Conservation (phyloP, 2,797 vertebrate genomes). For the Vireo griseus region DNA sequence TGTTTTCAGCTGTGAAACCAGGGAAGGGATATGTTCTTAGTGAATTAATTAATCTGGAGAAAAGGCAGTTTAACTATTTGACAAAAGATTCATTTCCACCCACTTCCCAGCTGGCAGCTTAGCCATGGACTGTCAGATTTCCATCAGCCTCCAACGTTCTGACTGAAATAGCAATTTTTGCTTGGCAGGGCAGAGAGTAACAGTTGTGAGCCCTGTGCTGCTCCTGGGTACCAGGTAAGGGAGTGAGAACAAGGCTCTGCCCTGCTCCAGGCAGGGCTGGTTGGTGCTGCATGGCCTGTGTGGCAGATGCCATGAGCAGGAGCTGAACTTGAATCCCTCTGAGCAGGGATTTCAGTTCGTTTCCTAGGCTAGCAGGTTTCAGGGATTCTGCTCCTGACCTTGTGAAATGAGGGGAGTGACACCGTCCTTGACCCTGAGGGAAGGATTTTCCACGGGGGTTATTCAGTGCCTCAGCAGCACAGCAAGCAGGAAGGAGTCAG, state of each 20-base stretch:
- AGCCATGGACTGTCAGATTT: slow-evolving; percentile 4
- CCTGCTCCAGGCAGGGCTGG: not conserved
- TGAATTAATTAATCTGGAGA: slow-evolving; percentile 38
- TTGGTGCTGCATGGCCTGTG: not conserved
- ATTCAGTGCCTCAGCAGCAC: not conserved
- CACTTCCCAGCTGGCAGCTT: slow-evolving; percentile 47
- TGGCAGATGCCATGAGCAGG: accelerated
- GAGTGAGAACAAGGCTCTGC: not conserved
- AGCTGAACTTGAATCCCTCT: not conserved
- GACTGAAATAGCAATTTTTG: not conserved
- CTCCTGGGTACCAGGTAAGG: not conserved
- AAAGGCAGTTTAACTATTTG: slow-evolving; percentile 1
- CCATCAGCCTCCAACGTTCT: not conserved
- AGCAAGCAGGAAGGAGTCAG: not conserved
- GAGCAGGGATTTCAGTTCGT: not conserved
- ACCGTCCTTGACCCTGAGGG: not conserved
- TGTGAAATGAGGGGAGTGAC: not conserved
- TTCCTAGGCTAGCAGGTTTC: not conserved
- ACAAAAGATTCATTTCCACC: slow-evolving; percentile 44
- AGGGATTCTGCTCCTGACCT: not conserved
- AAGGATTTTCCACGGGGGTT: not conserved
- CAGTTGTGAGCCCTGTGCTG: not conserved
- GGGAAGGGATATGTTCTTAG: slow-evolving; percentile 8
- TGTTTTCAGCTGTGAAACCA: slow-evolving; percentile 23
- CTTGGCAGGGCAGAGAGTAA: not conserved